phyloP scores from a whole-genome alignment of 2,797 vertebrate genomes.

The Ceryle rudis region DNA sequence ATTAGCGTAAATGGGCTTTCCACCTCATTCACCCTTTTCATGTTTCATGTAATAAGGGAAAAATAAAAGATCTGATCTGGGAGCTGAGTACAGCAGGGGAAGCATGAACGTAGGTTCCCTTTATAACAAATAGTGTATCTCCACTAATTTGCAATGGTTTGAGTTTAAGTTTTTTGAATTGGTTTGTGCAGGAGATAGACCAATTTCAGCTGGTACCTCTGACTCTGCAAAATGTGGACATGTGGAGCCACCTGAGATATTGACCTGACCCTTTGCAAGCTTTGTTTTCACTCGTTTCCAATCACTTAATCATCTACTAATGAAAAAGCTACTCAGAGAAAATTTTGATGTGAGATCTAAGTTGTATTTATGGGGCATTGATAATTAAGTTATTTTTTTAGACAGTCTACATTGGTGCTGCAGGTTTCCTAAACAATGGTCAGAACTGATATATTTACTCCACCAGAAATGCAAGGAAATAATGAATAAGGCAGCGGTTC shows the following conservation, averaged over 20 bases:
- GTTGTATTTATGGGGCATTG: not conserved
- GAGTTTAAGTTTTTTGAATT: not conserved
- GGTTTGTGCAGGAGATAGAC: not conserved
- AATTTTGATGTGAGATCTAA: not conserved
- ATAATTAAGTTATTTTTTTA: slow-evolving; percentile 18
- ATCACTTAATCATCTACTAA: not conserved
- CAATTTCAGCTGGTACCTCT: not conserved
- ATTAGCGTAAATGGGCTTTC: not conserved
- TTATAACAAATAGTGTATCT: not conserved
- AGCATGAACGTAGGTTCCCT: not conserved
- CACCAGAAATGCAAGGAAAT: not conserved
- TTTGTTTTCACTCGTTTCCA: not conserved
- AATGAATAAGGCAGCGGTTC: not conserved
- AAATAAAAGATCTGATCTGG: not conserved
- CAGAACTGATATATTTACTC: not conserved
- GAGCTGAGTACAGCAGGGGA: not conserved
- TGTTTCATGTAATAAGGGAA: not conserved
- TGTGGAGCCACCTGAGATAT: not conserved
- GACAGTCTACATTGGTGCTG: not conserved
- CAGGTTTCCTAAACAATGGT: not conserved
- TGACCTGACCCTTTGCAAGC: not conserved
- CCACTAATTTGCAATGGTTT: not conserved
- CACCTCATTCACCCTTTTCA: not conserved
- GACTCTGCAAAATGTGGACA: not conserved
- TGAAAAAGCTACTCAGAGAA: not conserved